Conservation (phyloP, 2,888 invertebrate species). For the Leptura quadrifasciata region DNA sequence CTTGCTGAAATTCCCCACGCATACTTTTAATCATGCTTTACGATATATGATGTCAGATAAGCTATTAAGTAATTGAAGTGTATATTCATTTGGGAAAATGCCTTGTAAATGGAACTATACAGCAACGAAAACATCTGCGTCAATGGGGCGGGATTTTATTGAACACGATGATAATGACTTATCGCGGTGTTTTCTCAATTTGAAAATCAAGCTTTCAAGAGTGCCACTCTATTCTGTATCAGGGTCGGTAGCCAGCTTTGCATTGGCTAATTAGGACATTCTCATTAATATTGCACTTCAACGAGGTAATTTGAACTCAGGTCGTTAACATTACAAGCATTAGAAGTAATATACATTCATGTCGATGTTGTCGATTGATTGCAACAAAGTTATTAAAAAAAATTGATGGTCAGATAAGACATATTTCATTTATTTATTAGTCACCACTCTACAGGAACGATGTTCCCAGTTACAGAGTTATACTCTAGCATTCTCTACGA, state of each 20-base stretch:
- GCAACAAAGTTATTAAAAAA: too few relatives aligned
- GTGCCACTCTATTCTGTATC: background rate
- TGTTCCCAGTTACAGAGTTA: too few relatives aligned
- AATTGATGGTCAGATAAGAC: too few relatives aligned
- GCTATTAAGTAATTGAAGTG: constrained; percentile 11
- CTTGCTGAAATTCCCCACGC: constrained; percentile 14
- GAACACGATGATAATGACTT: background rate
- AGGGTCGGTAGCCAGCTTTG: background rate
- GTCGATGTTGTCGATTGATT: too few relatives aligned
- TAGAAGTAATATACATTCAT: too few relatives aligned
- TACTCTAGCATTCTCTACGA: too few relatives aligned
- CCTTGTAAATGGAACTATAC: constrained; percentile 2
- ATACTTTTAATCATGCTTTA: constrained; percentile 15
- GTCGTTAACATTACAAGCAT: too few relatives aligned
- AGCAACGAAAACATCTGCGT: constrained; percentile 17
- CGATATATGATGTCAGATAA: constrained; percentile 7
- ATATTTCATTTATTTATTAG: too few relatives aligned
- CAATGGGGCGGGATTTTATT: background rate
- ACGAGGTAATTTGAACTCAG: background rate
- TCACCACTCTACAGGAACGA: too few relatives aligned
- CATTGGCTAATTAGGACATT: background rate
- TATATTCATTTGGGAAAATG: constrained; percentile 10
- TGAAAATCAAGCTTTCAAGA: background rate
- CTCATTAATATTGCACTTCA: background rate
- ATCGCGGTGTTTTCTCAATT: background rate